Base-by-base conservation (phyloP, 1,140 invertebrate genomes). In the Ylistrum balloti region DNA sequence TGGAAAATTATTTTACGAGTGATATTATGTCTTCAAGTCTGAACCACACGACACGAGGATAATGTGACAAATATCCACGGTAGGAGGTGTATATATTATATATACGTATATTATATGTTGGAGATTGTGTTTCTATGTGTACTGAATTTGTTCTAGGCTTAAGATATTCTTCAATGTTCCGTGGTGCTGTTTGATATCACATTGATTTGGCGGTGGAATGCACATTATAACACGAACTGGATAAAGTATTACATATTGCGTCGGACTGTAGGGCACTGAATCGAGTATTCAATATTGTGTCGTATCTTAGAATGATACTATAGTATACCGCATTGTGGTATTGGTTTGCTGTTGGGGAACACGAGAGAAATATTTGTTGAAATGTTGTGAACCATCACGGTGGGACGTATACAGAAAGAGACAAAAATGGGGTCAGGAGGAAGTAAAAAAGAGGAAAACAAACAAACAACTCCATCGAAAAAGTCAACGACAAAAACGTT, bases 371-470 rank as follows among this genome's bases (percentile, higher is more conserved):
- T 33, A 86, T 86, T 86, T 86, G 5, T 33, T 86, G 33, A 20
- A 74, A 35, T 38, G 41, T n/a, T 88, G 34, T 48, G 34, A 45
- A 88, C 15, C 28, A 88, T 88, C 2, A 28, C 3, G 9, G 5
- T 45, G 32, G 45, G 45, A 41, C 32, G n/a, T 2, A 5, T 7
- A 45, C 13, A 88, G 0, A 5, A 45, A n/a, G 5, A 35, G 45
- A 45, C 32, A 88, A n/a, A n/a, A 13, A 90, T 90, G 86, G 86
- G 86, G n/a, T 22, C 86, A 0, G 89, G 86, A 33, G 56, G 86
- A 87, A 90, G 86, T 32, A 87, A 41, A 56, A 38, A 90, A 33
- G 41, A 33, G 48, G 89, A 20, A 33, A 90, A 56, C 20, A 32
- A 87, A 34, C 32, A 74, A 1, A 74, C 56, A 74, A 74, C 56